Evolutionary conservation across 2,888 invertebrate species (phyloP), one percentile per base, ranked within the genome.

Genomic region (Chelonus formosanus): DNA sequence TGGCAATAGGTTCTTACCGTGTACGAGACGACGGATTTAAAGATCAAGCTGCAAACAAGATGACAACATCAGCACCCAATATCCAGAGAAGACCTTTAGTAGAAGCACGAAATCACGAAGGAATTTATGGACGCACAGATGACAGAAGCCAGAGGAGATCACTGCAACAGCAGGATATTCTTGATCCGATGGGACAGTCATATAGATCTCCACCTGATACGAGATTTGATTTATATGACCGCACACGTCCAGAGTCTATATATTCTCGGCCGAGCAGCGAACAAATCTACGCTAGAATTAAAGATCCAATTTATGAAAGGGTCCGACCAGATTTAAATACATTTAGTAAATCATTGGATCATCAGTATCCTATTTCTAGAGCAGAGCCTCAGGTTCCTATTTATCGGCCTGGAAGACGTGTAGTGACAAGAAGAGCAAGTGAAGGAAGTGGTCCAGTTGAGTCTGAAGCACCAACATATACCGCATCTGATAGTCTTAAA

Each of bases 221-320:
- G 2, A 71, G 73, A 8, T 81, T 74, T 69, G 79, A 81, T 66
- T 63, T 77, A 20, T 80, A 79, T 70, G 81, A 82, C 36, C 71
- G 78, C 56, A 78, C 81, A 36, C 75, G 81, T 3, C 78, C 82
- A 0, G 87, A 86, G 70, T 86, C 86, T n/a, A 80, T 85, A 7
- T 86, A 86, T 44, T 87, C 86, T 78, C 79, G 83, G 43, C 84
- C 84, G 0, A 84, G 75, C 79, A 85, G 76, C 77, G 86, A 80
- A 74, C 84, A 71, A 63, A 79, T 78, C 31, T 84, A 82, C 71
- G 80, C 82, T 52, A 70, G 78, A 43, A 80, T 82, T 44, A 84
- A 84, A 45, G 83, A 84, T 67, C 84, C 82, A 40, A 82, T 81
- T 58, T 80, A 85, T 75, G 83, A 80, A 64, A 75, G 78, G 0